phyloP scores from a whole-genome alignment of 2,888 invertebrate genomes.

The Steinernema scapterisci region DNA sequence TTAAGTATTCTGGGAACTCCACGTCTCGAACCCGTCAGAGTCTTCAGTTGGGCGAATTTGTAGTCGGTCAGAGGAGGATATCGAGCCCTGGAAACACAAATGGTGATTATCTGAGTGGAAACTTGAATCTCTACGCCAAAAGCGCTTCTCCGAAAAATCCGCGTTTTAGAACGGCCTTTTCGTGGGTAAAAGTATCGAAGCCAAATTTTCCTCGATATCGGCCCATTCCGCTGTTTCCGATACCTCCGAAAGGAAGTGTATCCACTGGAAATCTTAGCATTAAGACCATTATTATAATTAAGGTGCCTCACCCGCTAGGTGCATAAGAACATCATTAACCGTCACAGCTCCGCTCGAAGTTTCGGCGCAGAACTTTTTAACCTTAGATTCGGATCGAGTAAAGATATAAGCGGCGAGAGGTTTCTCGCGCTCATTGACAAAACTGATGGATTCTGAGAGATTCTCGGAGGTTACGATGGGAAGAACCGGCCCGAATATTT shows the following conservation, averaged over 20 bases:
- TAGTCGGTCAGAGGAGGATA: constrained; percentile 56
- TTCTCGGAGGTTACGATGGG: constrained; percentile 83
- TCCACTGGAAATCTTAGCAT: constrained; percentile 74
- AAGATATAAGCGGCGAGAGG: constrained; percentile 88
- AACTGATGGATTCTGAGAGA: constrained; percentile 84
- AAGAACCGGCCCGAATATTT: constrained; percentile 93
- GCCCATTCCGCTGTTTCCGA: constrained; percentile 89
- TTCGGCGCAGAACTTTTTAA: constrained; percentile 42
- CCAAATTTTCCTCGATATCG: constrained; percentile 81
- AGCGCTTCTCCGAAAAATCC: constrained; percentile 62
- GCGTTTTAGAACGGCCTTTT: constrained; percentile 77
- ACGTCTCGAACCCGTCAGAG: constrained; percentile 41
- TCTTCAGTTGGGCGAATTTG: constrained; percentile 51
- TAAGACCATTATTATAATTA: constrained; percentile 59
- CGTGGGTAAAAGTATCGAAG: constrained; percentile 92
- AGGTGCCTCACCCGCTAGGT: constrained; percentile 74
- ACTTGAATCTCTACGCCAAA: too few species aligned
- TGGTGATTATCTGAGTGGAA: too few species aligned
- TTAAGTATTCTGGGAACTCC: constrained; percentile 40
- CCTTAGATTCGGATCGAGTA: constrained; percentile 69
- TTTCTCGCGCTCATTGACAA: constrained; percentile 81
- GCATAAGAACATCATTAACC: constrained; percentile 85
- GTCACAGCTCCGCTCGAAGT: constrained; percentile 81
- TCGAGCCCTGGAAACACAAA: constrained; percentile 48
- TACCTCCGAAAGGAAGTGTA: constrained; percentile 90